A percentile compares a stretch with the other conserved stretches of the same genome.
These are phyloP conservation scores for Coleophora deauratella DNA, from an alignment of 2,888 invertebrate genomes.

Conservation along the genomic window DNA sequence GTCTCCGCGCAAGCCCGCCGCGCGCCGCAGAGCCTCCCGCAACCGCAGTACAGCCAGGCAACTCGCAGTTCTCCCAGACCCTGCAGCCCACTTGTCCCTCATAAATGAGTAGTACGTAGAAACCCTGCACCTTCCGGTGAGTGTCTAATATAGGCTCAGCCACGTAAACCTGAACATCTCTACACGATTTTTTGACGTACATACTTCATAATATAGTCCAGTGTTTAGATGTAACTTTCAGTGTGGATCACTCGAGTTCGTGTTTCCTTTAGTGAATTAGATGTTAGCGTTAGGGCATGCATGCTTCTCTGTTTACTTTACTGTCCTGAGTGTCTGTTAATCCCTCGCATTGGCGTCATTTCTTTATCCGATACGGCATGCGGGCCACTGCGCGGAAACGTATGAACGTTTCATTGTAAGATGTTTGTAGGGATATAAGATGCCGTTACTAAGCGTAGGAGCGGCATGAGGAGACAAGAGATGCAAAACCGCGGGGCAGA, in stretches of 20 bases:
- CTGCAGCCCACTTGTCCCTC: constrained; percentile 23
- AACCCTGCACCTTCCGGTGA: constrained; percentile 41
- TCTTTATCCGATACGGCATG: constrained; percentile 38
- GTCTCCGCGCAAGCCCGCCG: constrained; percentile 10
- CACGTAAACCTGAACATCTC: background rate
- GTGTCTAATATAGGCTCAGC: constrained; percentile 31
- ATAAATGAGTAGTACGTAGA: constrained; percentile 35
- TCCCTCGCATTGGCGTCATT: constrained; percentile 27
- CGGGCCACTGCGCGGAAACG: constrained; percentile 38
- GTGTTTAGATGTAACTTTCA: constrained; percentile 45
- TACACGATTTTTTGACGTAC: constrained; percentile 18
- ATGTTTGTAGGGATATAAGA: constrained; percentile 62
- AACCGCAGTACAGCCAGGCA: constrained; percentile 33
- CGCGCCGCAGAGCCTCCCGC: constrained; percentile 21
- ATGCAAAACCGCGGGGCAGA: constrained; percentile 53
- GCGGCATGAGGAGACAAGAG: constrained; percentile 59
- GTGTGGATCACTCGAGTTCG: constrained; percentile 37
- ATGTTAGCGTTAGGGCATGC: constrained; percentile 63
- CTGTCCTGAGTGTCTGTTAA: constrained; percentile 48
- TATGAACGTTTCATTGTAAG: constrained; percentile 56
- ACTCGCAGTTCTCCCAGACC: constrained; percentile 31
- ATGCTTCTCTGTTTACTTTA: constrained; percentile 56
- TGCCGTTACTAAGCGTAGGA: constrained; percentile 62
- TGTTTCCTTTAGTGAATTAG: constrained; percentile 48
- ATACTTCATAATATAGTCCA: constrained; percentile 35